A percentile compares a stretch with the other conserved stretches of the same genome.
Evolutionary conservation across 2,888 invertebrate genomes (phyloP).

Genomic region (Hemicrepidius hirtus): DNA sequence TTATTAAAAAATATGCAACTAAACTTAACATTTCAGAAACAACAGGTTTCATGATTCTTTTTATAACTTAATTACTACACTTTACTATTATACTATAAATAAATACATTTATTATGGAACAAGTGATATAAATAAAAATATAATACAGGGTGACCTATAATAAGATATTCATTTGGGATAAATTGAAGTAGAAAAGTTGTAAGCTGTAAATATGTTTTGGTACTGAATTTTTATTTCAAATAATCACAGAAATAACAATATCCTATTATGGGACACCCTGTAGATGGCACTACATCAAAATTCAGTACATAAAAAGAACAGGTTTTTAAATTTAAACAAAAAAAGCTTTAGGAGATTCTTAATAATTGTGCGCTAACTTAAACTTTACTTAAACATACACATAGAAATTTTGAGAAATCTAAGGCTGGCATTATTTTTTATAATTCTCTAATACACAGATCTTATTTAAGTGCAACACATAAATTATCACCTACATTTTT

Average conservation of each 20-base stretch:
- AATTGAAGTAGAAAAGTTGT: no score
- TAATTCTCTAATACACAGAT: background rate
- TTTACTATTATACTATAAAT: constrained; percentile 5
- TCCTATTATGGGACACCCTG: no score
- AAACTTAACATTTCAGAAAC: constrained; percentile 9
- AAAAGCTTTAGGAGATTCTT: constrained; percentile 5
- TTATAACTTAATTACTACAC: background rate
- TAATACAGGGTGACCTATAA: no score
- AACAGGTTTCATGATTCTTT: background rate
- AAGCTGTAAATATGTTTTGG: no score
- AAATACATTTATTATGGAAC: constrained; percentile 10
- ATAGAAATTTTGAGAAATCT: constrained; percentile 8
- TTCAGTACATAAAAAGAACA: constrained; percentile 18
- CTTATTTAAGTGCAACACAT: background rate
- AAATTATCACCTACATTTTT: constrained; percentile 63
- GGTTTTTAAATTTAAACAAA: background rate
- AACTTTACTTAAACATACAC: background rate
- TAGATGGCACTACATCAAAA: constrained; percentile 27
- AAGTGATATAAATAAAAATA: constrained; percentile 2
- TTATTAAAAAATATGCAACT: constrained; percentile 14
- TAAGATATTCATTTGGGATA: no score
- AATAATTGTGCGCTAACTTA: background rate
- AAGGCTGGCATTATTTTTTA: constrained; percentile 17
- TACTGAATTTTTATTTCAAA: no score
- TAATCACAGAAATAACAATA: no score